Conservation (phyloP, 2,113 vertebrate genomes). For the Spheniscus mendiculus region DNA sequence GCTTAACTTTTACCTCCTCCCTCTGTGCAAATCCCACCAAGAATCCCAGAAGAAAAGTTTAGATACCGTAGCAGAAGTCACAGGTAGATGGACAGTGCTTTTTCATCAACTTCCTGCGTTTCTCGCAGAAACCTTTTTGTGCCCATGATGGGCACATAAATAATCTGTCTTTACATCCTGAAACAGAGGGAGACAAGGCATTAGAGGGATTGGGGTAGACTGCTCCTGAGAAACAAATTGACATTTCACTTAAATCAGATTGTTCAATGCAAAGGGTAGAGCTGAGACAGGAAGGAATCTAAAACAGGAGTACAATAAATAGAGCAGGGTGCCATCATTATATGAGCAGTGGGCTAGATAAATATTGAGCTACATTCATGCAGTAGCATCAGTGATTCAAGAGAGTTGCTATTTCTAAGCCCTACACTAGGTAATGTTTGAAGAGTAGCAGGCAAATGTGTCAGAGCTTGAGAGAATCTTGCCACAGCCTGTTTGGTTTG, state of each 20-base stretch:
- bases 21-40: background rate
- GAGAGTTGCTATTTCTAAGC: background rate
- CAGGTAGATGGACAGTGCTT: constrained; percentile 94
- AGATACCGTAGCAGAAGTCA: constrained; percentile 93
- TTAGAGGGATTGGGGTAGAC: background rate
- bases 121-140: constrained; percentile 86
- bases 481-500: background rate
- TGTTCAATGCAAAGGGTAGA: rapidly evolving
- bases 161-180: constrained; percentile 92
- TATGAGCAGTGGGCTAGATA: rapidly evolving
- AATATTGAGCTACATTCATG: rapidly evolving
- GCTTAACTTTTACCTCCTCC: background rate
- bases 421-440: background rate
- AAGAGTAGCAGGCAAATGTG: background rate
- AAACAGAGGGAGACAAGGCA: background rate
- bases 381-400: background rate
- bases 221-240: background rate
- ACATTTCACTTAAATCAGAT: no score
- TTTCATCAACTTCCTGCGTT: constrained; percentile 87
- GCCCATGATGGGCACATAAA: constrained; percentile 89
- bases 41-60: rapidly evolving
- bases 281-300: background rate
- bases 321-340: no score
- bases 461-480: background rate
- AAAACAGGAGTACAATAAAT: no score